phyloP scores from a whole-genome alignment of 1,140 invertebrate genomes.

The Drosophila ohnishii region DNA sequence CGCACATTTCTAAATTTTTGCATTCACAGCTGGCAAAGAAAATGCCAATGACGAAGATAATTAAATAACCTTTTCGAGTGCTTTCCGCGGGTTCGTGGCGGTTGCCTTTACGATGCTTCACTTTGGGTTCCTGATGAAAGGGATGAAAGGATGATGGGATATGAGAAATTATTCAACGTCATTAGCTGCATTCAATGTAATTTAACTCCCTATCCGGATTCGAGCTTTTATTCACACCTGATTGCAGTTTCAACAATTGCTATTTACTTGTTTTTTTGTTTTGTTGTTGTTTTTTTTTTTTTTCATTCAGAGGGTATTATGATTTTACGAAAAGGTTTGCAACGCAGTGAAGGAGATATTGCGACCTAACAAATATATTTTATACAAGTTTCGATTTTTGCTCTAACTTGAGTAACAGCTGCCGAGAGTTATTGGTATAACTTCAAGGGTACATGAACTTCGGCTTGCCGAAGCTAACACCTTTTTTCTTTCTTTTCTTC shows the following conservation, averaged over 20 bases:
- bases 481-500: constrained; percentile 22
- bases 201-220: constrained; percentile 10
- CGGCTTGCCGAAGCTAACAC: background rate
- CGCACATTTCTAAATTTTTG: background rate
- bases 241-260: constrained; percentile 58
- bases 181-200: constrained; percentile 72
- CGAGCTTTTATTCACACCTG: constrained; percentile 62
- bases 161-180: constrained; percentile 62
- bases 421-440: background rate
- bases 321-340: background rate
- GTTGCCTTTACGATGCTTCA: constrained; percentile 37
- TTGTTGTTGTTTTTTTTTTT: background rate
- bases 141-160: constrained; percentile 4
- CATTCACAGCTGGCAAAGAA: constrained; percentile 28
- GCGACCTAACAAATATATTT: background rate
- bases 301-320: background rate
- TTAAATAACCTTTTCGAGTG: constrained; percentile 71
- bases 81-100: constrained; percentile 55
- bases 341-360: background rate
- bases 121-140: constrained; percentile 4
- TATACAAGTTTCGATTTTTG: background rate
- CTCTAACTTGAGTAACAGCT: background rate
- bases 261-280: constrained; percentile 6
- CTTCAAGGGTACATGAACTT: constrained; percentile 1
- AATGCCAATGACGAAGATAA: constrained; percentile 70